Percentiles rank a stretch among this genome's conserved stretches.
Evolutionary conservation across 2,888 invertebrate species (phyloP).

Genomic region (Lasioglossum pauxillum): DNA sequence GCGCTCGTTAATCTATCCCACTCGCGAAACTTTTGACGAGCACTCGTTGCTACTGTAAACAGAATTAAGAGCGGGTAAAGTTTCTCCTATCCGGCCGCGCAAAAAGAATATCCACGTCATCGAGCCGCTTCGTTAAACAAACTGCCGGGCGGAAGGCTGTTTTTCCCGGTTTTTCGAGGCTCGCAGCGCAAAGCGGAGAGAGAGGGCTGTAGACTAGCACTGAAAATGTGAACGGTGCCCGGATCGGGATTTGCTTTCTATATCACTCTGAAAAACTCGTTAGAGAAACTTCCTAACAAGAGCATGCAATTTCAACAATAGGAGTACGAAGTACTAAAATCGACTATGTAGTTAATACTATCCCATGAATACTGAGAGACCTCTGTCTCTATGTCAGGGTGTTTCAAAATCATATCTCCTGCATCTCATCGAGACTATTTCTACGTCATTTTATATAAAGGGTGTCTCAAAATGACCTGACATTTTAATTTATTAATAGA

Average conservation of each 20-base stretch:
- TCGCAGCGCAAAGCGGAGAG: neutral
- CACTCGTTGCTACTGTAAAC: slow-evolving; percentile 51
- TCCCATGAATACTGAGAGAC: neutral
- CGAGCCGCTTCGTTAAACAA: slow-evolving; percentile 64
- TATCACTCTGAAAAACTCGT: neutral
- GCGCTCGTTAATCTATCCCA: slow-evolving; percentile 50
- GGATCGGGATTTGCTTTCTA: slow-evolving; percentile 5
- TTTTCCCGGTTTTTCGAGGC: neutral
- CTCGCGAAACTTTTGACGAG: slow-evolving; percentile 45
- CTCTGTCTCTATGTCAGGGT: neutral
- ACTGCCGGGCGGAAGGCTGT: slow-evolving; percentile 36
- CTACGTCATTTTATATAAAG: too few relatives aligned
- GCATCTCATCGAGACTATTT: too few relatives aligned
- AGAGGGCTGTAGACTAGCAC: neutral
- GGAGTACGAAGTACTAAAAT: neutral
- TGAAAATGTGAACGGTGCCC: neutral
- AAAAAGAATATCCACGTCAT: slow-evolving; percentile 51
- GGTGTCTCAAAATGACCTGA: too few relatives aligned
- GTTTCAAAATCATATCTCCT: too few relatives aligned
- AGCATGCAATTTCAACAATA: neutral
- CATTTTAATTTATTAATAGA: too few relatives aligned
- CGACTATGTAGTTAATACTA: neutral
- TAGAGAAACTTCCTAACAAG: neutral
- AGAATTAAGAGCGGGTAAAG: slow-evolving; percentile 55
- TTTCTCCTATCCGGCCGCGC: slow-evolving; percentile 12